A percentile compares a stretch with the other conserved stretches of the same genome.
These are phyloP conservation scores for Python bivittatus DNA, from an alignment of 2,113 vertebrate species.

Conservation along the genomic window DNA sequence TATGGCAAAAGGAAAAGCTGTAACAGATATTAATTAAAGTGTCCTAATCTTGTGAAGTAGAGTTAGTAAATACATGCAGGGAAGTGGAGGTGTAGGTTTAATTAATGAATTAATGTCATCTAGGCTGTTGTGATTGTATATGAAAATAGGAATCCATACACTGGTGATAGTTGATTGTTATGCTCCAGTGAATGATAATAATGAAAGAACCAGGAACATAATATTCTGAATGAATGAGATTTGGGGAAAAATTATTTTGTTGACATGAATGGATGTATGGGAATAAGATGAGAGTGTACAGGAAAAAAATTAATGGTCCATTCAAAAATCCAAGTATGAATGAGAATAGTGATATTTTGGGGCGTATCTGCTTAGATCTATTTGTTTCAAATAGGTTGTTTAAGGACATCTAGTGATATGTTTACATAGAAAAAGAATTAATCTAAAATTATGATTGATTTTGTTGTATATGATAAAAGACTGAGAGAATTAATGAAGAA, in stretches of 20 bases:
- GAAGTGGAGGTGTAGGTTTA: not conserved
- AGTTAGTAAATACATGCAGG: not conserved
- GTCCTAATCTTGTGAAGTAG: not conserved
- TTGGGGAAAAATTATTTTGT: not conserved
- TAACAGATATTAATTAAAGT: not conserved
- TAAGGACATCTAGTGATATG: not conserved
- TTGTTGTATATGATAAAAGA: not conserved
- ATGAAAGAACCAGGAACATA: not conserved
- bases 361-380: not conserved
- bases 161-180: not conserved
- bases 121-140: not conserved
- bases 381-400: not conserved
- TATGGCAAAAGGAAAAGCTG: too few relatives aligned
- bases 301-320: not conserved
- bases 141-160: not conserved
- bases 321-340: not conserved
- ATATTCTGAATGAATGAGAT: not conserved
- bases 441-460: not conserved
- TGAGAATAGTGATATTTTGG: not conserved
- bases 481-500: not conserved
- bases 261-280: not conserved
- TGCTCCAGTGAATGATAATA: not conserved
- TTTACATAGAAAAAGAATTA: not conserved
- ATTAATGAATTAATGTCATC: not conserved
- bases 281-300: not conserved